Evolutionary conservation across 2,888 invertebrate genomes (phyloP), one percentile per base, ranked within the genome.

Genomic region (Epiblema foenella): DNA sequence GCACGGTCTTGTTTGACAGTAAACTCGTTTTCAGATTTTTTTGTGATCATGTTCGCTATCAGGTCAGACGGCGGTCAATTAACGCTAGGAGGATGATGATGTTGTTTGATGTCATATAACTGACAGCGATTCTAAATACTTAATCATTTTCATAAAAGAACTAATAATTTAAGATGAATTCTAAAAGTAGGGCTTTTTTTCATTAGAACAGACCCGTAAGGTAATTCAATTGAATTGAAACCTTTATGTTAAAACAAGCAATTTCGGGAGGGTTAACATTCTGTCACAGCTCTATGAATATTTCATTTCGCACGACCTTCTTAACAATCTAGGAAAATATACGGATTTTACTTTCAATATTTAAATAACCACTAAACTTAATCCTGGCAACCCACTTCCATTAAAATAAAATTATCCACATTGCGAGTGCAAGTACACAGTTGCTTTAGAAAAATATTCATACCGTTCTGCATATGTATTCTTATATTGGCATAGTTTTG

Each of bases 211-310:
- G 51, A 63, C 33, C 63, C 52, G 37, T 37, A 63, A 52, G 33
- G 51, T 63, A 52, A 51, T 52, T 63, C 33, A 37, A 63, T 63
- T 63, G 37, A 52, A 63, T 52, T 33, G 52, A 33, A 54, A 37
- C 63, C 52, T 39, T 64, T 64, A 64, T 64, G 63, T 64, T 64
- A 64, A 64, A 64, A 63, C 52, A 39, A 63, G 52, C 63, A 33
- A 64, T 64, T 64, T 15, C 39, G 33, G 37, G 39, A 54, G 52
- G 63, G 63, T 64, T 39, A 54, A 64, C 63, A 39, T 64, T 52
- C 52, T 64, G 63, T 64, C 52, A 64, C 37, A 39, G 52, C 52
- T 64, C 63, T 64, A 64, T 64, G 63, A 64, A 64, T 64, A 64
- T 64, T 64, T 64, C 63, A 64, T 64, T 64, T 39, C 37, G 63